phyloP scores from a whole-genome alignment of 2,797 vertebrate species.

The Vipera latastei region DNA sequence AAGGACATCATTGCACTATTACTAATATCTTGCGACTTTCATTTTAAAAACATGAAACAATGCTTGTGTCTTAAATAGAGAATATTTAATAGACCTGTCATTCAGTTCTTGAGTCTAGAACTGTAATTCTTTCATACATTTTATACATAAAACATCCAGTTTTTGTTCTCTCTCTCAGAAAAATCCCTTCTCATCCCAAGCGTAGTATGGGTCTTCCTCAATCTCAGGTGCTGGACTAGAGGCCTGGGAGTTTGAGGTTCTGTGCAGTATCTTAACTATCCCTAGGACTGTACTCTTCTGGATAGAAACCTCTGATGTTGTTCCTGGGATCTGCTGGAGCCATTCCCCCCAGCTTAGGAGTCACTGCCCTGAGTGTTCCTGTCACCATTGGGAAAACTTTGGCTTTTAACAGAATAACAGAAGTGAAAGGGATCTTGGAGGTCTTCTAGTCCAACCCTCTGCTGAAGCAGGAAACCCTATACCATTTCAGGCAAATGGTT shows the following conservation, averaged over 20 bases:
- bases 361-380: background rate
- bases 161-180: background rate
- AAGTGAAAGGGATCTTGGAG: no score
- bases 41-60: constrained; percentile 35
- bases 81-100: constrained; percentile 39
- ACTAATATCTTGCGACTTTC: constrained; percentile 29
- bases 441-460: no score
- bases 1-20: constrained; percentile 39
- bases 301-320: background rate
- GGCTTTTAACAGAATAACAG: no score
- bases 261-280: background rate
- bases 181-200: background rate
- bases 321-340: background rate
- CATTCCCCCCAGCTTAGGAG: background rate
- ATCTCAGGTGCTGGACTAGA: background rate
- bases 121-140: constrained; percentile 13
- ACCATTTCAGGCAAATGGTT: no score
- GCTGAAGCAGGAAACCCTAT: no score
- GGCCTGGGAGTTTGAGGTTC: background rate
- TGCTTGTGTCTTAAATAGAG: constrained; percentile 40
- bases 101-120: constrained; percentile 35
- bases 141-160: background rate
- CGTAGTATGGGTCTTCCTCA: background rate
- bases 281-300: background rate
- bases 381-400: no score